phyloP scores from a whole-genome alignment of 1,140 invertebrate species.

The Zeugodacus cucurbitae region DNA sequence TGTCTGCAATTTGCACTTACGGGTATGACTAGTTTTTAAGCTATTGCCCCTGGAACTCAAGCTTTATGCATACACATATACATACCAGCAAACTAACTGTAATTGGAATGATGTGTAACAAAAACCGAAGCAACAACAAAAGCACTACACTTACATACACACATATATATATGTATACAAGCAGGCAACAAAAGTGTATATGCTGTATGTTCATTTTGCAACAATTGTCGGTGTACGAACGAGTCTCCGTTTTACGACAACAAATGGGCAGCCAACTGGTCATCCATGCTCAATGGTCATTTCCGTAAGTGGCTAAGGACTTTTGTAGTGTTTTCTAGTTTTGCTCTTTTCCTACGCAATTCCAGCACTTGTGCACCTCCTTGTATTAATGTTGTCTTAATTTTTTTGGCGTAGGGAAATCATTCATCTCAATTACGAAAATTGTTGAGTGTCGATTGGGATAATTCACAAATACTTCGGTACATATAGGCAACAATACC shows the following conservation, averaged over 20 bases:
- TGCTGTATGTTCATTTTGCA: neutral
- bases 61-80: neutral
- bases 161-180: too few species aligned
- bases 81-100: neutral
- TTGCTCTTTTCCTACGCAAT: neutral
- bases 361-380: neutral
- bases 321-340: conserved; percentile 8
- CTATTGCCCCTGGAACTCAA: neutral
- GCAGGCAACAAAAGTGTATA: neutral
- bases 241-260: neutral
- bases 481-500: too few species aligned
- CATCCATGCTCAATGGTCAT: conserved; percentile 1
- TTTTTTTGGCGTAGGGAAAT: neutral
- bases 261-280: conserved; percentile 4
- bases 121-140: neutral
- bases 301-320: conserved; percentile 14
- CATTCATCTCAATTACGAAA: conserved; percentile 19
- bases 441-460: neutral
- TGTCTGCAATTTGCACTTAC: neutral
- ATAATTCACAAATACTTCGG: neutral
- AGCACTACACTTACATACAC: neutral
- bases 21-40: neutral
- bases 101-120: neutral
- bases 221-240: neutral
- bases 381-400: conserved; percentile 18